These are phyloP conservation scores for Trissolcus brochymenae DNA, from an alignment of 2,888 invertebrate genomes.

Conservation along the genomic window DNA sequence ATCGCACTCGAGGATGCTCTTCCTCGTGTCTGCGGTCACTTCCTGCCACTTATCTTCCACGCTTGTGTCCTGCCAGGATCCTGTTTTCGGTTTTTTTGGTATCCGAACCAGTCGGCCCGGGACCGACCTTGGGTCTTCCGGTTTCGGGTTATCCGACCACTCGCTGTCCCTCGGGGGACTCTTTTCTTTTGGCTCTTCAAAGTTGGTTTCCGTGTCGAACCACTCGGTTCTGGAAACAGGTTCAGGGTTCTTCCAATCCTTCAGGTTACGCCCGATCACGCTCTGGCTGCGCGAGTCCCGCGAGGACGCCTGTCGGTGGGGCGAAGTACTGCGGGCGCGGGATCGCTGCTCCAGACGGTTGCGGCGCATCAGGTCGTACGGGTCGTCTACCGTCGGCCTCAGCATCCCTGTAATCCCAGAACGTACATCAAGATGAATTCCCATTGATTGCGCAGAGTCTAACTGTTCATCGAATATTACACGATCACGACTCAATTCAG, in stretches of 20 bases:
- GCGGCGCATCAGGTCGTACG: constrained; percentile 89
- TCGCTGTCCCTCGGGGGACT: constrained; percentile 17
- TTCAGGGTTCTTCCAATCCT: constrained; percentile 60
- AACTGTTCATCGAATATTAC: constrained; percentile 36
- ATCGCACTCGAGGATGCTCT: constrained; percentile 88
- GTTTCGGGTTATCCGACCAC: constrained; percentile 33
- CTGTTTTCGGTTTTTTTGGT: constrained; percentile 58
- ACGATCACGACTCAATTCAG: constrained; percentile 38
- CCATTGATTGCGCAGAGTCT: constrained; percentile 11
- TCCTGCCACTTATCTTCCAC: constrained; percentile 59
- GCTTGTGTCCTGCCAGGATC: constrained; percentile 60
- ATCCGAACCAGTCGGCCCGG: constrained; percentile 59
- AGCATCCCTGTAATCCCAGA: constrained; percentile 66
- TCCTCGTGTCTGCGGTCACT: constrained; percentile 64
- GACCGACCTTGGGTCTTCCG: constrained; percentile 48
- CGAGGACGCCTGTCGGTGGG: constrained; percentile 67
- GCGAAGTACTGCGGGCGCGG: constrained; percentile 75
- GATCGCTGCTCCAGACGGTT: constrained; percentile 83
- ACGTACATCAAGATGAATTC: too few species aligned
- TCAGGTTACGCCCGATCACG: constrained; percentile 65
- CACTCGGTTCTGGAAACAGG: constrained; percentile 68
- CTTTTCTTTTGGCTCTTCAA: constrained; percentile 28
- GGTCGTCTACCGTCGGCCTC: constrained; percentile 78
- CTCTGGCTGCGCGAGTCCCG: constrained; percentile 76
- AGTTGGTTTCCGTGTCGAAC: constrained; percentile 66